These are phyloP conservation scores for Trididemnum nubilum DNA, from an alignment of 23 tunicate species.

Conservation along the genomic window DNA sequence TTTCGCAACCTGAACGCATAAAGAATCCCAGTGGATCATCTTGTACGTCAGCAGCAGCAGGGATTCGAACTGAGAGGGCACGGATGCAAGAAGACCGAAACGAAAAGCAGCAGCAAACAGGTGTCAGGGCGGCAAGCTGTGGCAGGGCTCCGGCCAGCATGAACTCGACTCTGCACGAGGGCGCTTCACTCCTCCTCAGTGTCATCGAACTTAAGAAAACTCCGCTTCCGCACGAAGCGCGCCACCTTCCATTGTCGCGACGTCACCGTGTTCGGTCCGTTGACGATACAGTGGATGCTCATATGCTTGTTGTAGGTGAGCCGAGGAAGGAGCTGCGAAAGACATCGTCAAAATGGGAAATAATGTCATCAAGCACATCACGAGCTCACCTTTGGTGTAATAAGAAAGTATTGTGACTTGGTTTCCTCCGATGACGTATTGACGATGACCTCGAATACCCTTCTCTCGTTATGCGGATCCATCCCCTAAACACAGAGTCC, in stretches of 20 bases:
- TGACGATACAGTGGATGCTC: conserved; percentile 80
- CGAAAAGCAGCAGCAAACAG: no score
- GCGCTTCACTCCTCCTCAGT: no score
- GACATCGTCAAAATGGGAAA: no score
- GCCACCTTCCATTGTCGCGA: conserved; percentile 53
- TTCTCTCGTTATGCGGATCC: conserved; percentile 86
- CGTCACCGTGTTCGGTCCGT: conserved; percentile 73
- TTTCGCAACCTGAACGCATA: no score
- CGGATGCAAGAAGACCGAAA: no score
- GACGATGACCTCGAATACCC: conserved; percentile 89
- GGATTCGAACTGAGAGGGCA: no score
- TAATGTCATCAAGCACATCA: not conserved
- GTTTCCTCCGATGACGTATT: conserved; percentile 55
- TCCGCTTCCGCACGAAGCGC: conserved; percentile 52
- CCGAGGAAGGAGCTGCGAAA: conserved; percentile 58
- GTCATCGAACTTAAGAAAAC: conserved; percentile 56
- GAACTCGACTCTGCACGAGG: no score
- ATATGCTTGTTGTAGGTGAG: conserved; percentile 77
- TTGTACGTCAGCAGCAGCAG: no score
- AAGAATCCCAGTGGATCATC: no score
- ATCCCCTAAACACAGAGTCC: conserved; percentile 49
- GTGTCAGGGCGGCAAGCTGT: no score
- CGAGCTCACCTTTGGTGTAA: conserved; percentile 79
- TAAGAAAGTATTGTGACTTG: conserved; percentile 78
- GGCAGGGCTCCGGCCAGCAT: no score